A percentile compares a stretch with the other conserved stretches of the same genome.
phyloP scores from a whole-genome alignment of 2,113 vertebrate species.

The Paradoxurus hermaphroditus region DNA sequence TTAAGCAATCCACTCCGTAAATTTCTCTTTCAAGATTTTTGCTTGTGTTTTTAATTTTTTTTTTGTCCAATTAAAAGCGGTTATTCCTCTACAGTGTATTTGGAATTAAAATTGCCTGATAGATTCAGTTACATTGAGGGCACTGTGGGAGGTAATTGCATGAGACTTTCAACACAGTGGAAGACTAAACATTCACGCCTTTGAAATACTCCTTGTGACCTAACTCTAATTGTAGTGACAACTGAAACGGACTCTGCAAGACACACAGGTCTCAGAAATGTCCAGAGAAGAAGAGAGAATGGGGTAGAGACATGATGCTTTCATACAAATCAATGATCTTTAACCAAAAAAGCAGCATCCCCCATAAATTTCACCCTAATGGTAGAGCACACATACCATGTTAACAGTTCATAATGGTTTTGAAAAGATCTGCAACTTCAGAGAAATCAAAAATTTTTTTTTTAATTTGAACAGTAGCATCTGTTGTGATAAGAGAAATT shows the following conservation, averaged over 20 bases:
- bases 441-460: not conserved
- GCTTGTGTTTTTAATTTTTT: not conserved
- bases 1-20: not conserved
- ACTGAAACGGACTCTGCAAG: not conserved
- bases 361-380: not conserved
- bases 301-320: not conserved
- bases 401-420: not conserved
- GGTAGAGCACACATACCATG: rapidly evolving
- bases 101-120: not conserved
- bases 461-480: not conserved
- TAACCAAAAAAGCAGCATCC: not conserved
- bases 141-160: not conserved
- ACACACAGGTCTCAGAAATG: not conserved
- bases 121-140: not conserved
- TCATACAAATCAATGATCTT: not conserved
- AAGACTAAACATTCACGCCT: not conserved
- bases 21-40: not conserved
- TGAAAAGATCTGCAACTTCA: not conserved
- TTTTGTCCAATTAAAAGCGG: constrained; percentile 12
- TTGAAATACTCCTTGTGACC: not conserved
- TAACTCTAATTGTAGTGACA: not conserved
- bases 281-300: not conserved
- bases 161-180: not conserved
- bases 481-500: not conserved
- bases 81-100: not conserved